Evolutionary conservation across 1,140 invertebrate genomes (phyloP).

Genomic region (Venustaconcha ellipsiformis): DNA sequence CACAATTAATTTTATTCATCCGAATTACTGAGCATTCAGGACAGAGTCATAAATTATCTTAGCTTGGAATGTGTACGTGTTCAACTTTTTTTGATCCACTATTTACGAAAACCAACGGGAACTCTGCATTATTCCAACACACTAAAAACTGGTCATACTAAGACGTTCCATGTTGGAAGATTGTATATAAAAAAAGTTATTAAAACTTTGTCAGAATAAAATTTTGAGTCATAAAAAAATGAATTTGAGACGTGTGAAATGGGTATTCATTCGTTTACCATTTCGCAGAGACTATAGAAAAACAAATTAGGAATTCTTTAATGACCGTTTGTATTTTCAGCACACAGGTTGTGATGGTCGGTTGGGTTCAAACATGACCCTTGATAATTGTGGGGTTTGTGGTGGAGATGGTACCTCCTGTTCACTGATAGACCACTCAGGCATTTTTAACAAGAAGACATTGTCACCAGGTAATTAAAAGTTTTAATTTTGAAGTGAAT

Average conservation of each 20-base stretch:
- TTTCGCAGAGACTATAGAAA: neutral
- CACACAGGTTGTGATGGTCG: conserved; percentile 87
- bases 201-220: neutral
- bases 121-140: no score
- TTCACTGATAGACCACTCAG: conserved; percentile 31
- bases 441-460: no score
- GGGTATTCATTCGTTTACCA: neutral
- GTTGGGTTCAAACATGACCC: conserved; percentile 78
- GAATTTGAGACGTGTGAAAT: neutral
- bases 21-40: no score
- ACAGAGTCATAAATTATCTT: no score
- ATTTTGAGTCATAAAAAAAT: neutral
- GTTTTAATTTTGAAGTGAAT: no score
- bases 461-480: no score
- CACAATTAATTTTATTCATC: no score
- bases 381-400: conserved; percentile 90
- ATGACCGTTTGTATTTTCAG: conserved; percentile 31
- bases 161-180: neutral
- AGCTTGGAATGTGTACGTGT: no score
- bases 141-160: neutral
- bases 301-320: neutral
- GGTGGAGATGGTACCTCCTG: conserved; percentile 88
- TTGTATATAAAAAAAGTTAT: neutral
- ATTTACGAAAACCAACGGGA: no score
- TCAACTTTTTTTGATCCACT: no score